Conservation (phyloP, 2,888 invertebrate species). For the Blera fallax region DNA sequence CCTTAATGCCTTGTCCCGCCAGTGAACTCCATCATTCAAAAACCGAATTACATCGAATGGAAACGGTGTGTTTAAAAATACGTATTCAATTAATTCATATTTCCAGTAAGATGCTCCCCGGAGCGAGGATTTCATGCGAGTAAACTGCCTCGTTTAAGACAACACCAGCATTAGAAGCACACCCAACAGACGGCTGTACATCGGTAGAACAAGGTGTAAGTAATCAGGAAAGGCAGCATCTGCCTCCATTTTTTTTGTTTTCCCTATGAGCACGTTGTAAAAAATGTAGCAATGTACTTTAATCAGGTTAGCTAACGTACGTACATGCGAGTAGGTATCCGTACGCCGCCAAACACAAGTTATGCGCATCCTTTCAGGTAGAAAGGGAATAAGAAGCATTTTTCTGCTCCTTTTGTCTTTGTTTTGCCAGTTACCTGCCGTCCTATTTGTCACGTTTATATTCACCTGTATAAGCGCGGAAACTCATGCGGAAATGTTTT, state of each 20-base stretch:
- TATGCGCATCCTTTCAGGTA: background rate
- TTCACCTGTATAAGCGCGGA: background rate
- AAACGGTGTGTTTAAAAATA: conserved; percentile 2
- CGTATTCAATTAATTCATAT: conserved; percentile 17
- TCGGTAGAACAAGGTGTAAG: background rate
- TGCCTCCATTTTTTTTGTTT: background rate
- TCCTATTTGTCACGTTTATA: background rate
- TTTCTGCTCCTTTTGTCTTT: background rate
- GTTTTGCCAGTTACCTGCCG: background rate
- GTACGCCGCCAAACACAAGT: background rate
- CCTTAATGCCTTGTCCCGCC: background rate
- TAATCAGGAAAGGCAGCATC: background rate
- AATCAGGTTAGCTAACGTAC: background rate
- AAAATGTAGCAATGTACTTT: background rate
- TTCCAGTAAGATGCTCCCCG: background rate
- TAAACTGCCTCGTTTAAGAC: background rate
- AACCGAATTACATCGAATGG: background rate
- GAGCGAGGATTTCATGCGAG: background rate
- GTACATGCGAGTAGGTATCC: background rate
- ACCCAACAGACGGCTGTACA: background rate
- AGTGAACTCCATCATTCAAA: background rate
- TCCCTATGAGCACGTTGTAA: background rate
- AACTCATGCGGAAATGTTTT: background rate
- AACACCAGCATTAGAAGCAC: background rate
- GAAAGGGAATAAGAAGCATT: background rate